Conservation (phyloP, 2,888 invertebrate genomes). For the Eucriotettix oculatus region DNA sequence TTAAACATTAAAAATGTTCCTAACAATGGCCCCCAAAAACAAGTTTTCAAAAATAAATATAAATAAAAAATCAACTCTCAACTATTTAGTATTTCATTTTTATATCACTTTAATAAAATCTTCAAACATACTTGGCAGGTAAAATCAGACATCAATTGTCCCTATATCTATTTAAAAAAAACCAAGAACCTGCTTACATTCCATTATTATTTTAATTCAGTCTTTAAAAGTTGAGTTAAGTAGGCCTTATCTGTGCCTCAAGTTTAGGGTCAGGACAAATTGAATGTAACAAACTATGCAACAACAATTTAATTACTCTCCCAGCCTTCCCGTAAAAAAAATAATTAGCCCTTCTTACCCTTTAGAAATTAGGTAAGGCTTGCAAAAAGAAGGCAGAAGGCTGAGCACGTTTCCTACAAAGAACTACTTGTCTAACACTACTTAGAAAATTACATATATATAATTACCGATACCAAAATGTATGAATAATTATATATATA, state of each 20-base stretch:
- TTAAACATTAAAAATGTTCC: slow-evolving; percentile 2
- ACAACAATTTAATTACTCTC: background rate
- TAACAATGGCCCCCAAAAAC: slow-evolving; percentile 3
- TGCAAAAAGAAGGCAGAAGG: no score
- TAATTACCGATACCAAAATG: background rate
- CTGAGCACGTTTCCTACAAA: no score
- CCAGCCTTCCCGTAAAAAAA: background rate
- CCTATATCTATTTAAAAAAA: slow-evolving; percentile 3
- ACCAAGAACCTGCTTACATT: slow-evolving; percentile 4
- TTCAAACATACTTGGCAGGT: slow-evolving; percentile 3
- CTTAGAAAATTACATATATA: background rate
- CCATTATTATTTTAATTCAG: slow-evolving; percentile 7
- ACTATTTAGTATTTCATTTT: background rate
- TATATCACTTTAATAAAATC: background rate
- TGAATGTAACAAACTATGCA: slow-evolving; percentile 1
- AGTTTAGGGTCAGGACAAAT: background rate
- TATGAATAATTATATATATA: background rate
- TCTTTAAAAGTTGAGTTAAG: slow-evolving; percentile 10
- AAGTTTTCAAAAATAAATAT: slow-evolving; percentile 3
- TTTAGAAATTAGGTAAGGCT: no score
- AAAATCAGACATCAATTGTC: slow-evolving; percentile 3
- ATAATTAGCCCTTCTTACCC: no score
- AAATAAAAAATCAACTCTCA: background rate
- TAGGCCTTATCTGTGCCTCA: slow-evolving; percentile 8
- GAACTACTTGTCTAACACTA: background rate